Evolutionary conservation across 2,113 vertebrate species (phyloP).

Genomic region (Engraulis encrasicolus): DNA sequence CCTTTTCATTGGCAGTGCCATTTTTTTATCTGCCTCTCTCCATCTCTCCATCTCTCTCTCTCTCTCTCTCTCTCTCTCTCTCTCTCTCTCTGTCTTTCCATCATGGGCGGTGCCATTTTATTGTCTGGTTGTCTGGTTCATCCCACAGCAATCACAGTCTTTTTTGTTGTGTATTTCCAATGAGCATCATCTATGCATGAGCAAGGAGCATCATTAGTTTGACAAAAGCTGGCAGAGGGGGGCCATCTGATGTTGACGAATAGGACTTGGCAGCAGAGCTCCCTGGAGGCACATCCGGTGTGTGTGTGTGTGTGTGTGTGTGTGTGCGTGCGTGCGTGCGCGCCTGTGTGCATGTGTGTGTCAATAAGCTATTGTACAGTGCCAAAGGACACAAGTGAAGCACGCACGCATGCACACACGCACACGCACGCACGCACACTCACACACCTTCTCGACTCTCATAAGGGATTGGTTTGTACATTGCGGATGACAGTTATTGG

Average conservation of each 20-base stretch:
- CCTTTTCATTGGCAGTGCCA: background rate
- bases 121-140: too few relatives aligned
- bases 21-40: background rate
- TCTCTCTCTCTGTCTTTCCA: too few relatives aligned
- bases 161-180: background rate
- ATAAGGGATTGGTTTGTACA: background rate
- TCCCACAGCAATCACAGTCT: background rate
- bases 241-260: background rate
- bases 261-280: background rate
- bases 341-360: background rate
- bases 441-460: background rate
- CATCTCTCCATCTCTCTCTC: background rate
- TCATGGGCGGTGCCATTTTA: background rate
- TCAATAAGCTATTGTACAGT: background rate
- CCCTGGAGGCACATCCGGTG: background rate
- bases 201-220: background rate
- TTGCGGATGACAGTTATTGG: background rate
- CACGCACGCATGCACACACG: background rate
- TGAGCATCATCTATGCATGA: background rate
- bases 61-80: background rate
- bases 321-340: too few relatives aligned
- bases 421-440: background rate
- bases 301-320: background rate
- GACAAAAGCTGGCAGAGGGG: background rate
- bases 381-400: background rate